Base-by-base conservation (phyloP, 1,140 invertebrate species). In the Ooceraea biroi region DNA sequence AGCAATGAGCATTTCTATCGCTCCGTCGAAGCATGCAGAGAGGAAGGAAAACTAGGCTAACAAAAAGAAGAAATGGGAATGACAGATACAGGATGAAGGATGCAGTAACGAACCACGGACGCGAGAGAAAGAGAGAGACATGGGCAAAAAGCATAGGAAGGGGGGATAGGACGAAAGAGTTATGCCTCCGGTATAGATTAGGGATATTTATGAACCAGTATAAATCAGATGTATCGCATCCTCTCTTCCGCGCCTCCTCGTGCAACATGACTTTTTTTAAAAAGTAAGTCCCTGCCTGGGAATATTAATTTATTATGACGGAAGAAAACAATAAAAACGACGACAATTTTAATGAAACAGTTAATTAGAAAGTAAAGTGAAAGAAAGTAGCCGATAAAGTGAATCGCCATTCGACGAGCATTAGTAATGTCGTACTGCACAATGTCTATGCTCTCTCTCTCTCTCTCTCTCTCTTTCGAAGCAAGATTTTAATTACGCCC, bases 191-290 rank as follows among this genome's bases (percentile, higher is more conserved):
- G 82, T 88, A 78, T 85, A 91, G 91, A 92, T 92, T 92, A 92
- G 84, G 91, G 89, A 92, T 92, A 92, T 92, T 92, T 91, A 91
- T 91, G 90, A 87, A 90, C 83, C 90, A 86, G 90, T 92, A n/a
- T n/a, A 92, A 91, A 92, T 92, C 90, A 91, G 84, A 91, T 89
- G 91, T 89, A 90, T 80, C 88, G 83, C 88, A 85, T 71, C 57
- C 86, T 72, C 82, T 87, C 72, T 83, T 84, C 63, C 74, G 74
- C 80, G 55, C 41, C 19, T 71, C 50, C 30, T 48, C 61, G 48
- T 82, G 66, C 65, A 73, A 88, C 58, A 82, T 85, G 88, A 84
- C 89, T 91, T 90, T 85, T 88, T 90, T 2, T 85, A 89, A 84
- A 36, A 36, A 88, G 84, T 89, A 89, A 90, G 63, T 77, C 61